A percentile compares a stretch with the other conserved stretches of the same genome.
Evolutionary conservation across 1,140 invertebrate species (phyloP).

Genomic region (Orius insidiosus): DNA sequence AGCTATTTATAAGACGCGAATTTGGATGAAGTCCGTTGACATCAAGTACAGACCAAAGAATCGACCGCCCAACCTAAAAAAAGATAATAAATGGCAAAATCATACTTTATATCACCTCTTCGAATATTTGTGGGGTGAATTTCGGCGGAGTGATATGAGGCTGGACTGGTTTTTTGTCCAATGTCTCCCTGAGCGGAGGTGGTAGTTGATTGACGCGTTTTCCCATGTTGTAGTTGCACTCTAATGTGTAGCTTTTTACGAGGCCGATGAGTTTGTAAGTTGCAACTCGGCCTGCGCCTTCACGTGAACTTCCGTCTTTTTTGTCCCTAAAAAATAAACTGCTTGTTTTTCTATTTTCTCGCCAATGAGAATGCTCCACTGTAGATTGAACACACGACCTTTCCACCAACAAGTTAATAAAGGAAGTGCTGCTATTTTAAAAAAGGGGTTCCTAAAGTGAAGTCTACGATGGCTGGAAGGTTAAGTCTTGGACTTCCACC

Average conservation of each 20-base stretch:
- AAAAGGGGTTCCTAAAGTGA: no score
- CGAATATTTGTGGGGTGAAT: conserved; percentile 62
- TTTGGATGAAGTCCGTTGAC: conserved; percentile 60
- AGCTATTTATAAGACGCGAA: conserved; percentile 57
- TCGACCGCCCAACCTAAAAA: conserved; percentile 55
- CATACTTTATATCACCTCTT: conserved; percentile 43
- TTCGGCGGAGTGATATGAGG: conserved; percentile 49
- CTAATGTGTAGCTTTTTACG: conserved; percentile 71
- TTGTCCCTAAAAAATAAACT: conserved; percentile 52
- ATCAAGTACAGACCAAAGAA: conserved; percentile 68
- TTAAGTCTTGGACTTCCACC: no score
- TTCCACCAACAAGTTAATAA: no score
- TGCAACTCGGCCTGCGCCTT: conserved; percentile 76
- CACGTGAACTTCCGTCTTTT: conserved; percentile 69
- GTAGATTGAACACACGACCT: no score
- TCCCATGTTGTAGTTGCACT: conserved; percentile 88
- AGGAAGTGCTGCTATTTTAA: no score
- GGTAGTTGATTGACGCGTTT: conserved; percentile 61
- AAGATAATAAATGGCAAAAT: no score
- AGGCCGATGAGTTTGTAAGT: conserved; percentile 73
- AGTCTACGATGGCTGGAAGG: no score
- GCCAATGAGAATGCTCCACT: no score
- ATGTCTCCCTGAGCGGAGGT: conserved; percentile 38
- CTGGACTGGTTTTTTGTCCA: conserved; percentile 24
- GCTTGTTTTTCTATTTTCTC: no score